These are phyloP conservation scores for Thysanoteuthis rhombus DNA, from an alignment of 2,888 invertebrate species.

Conservation along the genomic window DNA sequence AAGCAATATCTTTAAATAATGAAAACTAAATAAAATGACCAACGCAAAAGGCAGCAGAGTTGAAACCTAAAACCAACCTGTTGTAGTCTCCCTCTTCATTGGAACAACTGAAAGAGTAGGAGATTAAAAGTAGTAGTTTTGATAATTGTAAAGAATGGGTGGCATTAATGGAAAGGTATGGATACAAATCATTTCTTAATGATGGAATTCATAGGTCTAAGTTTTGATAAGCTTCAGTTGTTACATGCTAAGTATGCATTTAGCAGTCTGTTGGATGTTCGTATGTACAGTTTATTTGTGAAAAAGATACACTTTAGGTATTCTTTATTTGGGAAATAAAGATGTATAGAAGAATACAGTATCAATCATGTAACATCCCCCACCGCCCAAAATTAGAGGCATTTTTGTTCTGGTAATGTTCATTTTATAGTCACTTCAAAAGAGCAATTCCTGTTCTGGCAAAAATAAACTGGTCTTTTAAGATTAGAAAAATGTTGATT, in stretches of 20 bases:
- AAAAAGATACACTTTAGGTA: background rate
- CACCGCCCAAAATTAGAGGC: too few species aligned
- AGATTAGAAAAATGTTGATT: too few species aligned
- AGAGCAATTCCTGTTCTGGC: too few species aligned
- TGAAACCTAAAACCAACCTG: conserved; percentile 22
- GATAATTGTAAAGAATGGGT: background rate
- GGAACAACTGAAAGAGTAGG: conserved; percentile 22
- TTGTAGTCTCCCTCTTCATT: conserved; percentile 31
- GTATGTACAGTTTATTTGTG: background rate
- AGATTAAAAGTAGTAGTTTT: background rate
- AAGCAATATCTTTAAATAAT: background rate
- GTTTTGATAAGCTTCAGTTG: background rate
- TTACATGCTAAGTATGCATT: background rate
- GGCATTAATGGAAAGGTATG: background rate
- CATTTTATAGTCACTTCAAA: too few species aligned
- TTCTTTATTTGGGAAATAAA: background rate
- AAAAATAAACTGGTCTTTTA: too few species aligned
- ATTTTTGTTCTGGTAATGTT: too few species aligned
- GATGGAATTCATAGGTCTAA: background rate
- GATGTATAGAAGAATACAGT: background rate
- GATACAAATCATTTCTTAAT: background rate
- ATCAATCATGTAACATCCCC: too few species aligned
- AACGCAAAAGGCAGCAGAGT: background rate
- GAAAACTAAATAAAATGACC: background rate
- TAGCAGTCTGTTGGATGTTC: background rate